Conservation (phyloP, 1,140 invertebrate genomes). For the Ceratosolen solmsi region DNA sequence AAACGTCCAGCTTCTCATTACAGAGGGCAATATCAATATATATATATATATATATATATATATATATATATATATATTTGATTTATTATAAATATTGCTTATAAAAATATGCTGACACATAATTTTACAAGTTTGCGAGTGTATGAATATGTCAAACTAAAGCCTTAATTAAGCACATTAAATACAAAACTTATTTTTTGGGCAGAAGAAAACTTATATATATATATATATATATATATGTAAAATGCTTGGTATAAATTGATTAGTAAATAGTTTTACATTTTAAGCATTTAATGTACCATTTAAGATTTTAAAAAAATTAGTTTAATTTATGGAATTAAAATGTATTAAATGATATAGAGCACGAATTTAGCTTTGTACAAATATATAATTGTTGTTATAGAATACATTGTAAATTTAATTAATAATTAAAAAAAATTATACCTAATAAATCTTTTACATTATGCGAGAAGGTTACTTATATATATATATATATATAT, state of each 20-base stretch:
- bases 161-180: conserved; percentile 18
- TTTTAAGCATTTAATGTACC: conserved; percentile 37
- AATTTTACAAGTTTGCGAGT: conserved; percentile 10
- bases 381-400: conserved; percentile 20
- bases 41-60: background rate
- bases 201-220: background rate
- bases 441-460: conserved; percentile 14
- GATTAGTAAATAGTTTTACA: conserved; percentile 21
- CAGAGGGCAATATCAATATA: conserved; percentile 14
- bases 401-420: conserved; percentile 11
- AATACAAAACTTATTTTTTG: conserved; percentile 10
- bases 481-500: background rate
- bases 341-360: background rate
- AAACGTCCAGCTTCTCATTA: conserved; percentile 40
- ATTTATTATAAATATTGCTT: no score
- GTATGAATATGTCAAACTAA: background rate
- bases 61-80: no score
- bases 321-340: background rate
- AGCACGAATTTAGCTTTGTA: conserved; percentile 28
- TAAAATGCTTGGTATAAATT: conserved; percentile 12
- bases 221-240: background rate
- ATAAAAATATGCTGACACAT: no score
- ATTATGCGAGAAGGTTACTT: background rate
- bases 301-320: conserved; percentile 16
- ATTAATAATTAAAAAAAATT: background rate